Evolutionary conservation across 2,888 invertebrate genomes (phyloP).

Genomic region (Spilosoma lubricipeda): DNA sequence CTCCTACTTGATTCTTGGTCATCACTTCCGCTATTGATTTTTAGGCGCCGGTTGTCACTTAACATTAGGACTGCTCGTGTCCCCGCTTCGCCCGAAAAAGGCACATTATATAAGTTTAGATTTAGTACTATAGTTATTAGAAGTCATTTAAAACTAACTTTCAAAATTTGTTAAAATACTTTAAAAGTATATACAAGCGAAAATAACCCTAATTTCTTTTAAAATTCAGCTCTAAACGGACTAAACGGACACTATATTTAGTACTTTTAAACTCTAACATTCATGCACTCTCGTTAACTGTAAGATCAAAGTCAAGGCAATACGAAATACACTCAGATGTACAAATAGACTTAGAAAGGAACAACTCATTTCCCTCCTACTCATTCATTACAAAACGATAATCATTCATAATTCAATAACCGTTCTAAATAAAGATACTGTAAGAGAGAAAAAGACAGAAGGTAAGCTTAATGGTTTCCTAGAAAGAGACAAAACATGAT

Average conservation of each 20-base stretch:
- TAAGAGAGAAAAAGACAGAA: conserved; percentile 8
- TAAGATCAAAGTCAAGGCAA: conserved; percentile 16
- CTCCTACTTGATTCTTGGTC: too few relatives aligned
- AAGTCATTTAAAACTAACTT: neutral
- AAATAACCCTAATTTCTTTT: neutral
- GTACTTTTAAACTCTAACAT: conserved; percentile 1
- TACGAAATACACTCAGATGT: neutral
- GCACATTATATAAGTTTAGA: neutral
- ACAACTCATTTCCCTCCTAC: conserved; percentile 10
- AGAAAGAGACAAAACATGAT: conserved; percentile 21
- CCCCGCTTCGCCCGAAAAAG: neutral
- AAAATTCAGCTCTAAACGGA: neutral
- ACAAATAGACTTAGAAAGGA: conserved; percentile 12
- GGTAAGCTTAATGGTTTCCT: conserved; percentile 10
- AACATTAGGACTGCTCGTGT: too few relatives aligned
- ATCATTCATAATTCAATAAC: conserved; percentile 12
- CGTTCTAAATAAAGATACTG: conserved; percentile 1
- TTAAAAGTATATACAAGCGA: neutral
- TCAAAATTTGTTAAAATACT: too few relatives aligned
- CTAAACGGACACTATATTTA: neutral
- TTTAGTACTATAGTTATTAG: neutral
- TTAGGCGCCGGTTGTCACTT: too few relatives aligned
- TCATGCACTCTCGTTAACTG: conserved; percentile 2
- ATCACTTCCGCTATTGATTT: too few relatives aligned
- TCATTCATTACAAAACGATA: conserved; percentile 9